These are phyloP conservation scores for Globicephala melas DNA, from an alignment of 2,113 vertebrate species.

Conservation along the genomic window DNA sequence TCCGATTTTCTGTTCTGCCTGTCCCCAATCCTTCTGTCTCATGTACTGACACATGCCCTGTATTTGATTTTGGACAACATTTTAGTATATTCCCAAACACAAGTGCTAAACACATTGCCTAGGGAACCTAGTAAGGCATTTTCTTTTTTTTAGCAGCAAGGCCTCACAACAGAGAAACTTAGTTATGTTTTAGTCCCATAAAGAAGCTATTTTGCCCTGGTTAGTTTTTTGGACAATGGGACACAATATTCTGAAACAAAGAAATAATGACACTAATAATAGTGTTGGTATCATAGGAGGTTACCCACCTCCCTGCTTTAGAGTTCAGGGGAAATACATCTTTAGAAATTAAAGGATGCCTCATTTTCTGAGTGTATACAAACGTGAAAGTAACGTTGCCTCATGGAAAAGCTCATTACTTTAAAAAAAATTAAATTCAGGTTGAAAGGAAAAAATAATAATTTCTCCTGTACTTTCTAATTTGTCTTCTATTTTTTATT, in stretches of 20 bases:
- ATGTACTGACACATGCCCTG: background rate
- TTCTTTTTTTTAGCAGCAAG: background rate
- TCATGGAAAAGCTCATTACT: background rate
- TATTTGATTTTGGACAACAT: background rate
- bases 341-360: background rate
- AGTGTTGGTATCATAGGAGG: background rate
- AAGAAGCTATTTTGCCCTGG: background rate
- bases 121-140: background rate
- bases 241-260: background rate
- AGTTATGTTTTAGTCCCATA: background rate
- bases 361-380: background rate
- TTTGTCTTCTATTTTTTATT: background rate
- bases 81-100: background rate
- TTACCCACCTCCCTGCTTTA: background rate
- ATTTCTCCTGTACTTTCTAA: background rate
- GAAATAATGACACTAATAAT: background rate
- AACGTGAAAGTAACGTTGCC: background rate
- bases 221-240: background rate
- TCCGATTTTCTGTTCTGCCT: background rate
- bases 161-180: background rate
- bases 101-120: background rate
- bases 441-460: background rate
- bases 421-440: constrained; percentile 20
- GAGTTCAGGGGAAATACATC: background rate
- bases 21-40: background rate